Evolutionary conservation across 2,113 vertebrate species (phyloP).

Genomic region (Centropristis striata): DNA sequence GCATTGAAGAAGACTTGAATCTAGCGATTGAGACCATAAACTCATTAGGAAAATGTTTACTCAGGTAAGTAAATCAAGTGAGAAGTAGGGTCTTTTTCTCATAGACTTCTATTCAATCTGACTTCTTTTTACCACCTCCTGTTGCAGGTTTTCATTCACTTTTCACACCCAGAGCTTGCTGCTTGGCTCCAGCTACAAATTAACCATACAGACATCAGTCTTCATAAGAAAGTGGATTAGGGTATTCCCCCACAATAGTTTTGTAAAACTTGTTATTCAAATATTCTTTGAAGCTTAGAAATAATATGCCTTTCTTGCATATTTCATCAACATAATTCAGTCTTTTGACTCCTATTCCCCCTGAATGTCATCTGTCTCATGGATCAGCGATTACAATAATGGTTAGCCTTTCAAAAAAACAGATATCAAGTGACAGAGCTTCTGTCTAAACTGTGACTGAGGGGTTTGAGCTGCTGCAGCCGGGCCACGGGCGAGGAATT

Average conservation of each 20-base stretch:
- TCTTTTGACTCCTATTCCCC: conserved; percentile 1
- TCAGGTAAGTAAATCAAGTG: too few relatives aligned
- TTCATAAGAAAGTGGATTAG: background rate
- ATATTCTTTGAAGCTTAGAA: background rate
- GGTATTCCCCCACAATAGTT: background rate
- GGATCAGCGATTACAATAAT: conserved; percentile 37
- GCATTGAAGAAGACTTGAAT: too few relatives aligned
- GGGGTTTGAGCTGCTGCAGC: conserved; percentile 50
- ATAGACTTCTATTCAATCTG: too few relatives aligned
- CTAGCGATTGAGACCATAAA: too few relatives aligned
- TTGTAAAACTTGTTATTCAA: background rate
- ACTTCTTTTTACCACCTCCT: too few relatives aligned
- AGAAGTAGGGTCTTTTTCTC: too few relatives aligned
- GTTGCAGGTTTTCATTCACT: too few relatives aligned
- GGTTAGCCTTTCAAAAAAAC: conserved; percentile 43
- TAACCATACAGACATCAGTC: background rate
- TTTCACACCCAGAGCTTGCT: too few relatives aligned
- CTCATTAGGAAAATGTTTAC: too few relatives aligned
- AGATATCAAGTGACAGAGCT: conserved; percentile 61
- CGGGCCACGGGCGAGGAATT: conserved; percentile 53
- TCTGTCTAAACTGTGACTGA: conserved; percentile 48
- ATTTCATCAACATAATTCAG: conserved; percentile 20
- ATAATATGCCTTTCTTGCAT: background rate
- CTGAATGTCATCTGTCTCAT: conserved; percentile 22
- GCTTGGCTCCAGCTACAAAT: background rate